Evolutionary conservation across 2,113 vertebrate genomes (phyloP).

Genomic region (Telmatochromis brichardi): DNA sequence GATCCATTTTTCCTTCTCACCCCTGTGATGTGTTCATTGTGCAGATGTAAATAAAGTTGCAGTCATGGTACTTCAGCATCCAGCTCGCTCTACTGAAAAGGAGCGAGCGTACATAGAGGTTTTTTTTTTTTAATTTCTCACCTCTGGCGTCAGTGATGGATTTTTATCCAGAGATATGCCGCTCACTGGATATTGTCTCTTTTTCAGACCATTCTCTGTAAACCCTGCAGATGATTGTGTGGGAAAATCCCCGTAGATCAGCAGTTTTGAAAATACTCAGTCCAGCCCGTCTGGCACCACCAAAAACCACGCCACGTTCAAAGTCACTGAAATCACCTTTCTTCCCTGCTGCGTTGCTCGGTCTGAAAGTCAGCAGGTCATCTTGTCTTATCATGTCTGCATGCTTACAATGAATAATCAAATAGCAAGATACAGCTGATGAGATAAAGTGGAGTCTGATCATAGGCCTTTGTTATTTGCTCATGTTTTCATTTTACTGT

Average conservation of each 20-base stretch:
- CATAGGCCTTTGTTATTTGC: not conserved
- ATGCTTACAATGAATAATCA: not conserved
- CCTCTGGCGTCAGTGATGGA: not conserved
- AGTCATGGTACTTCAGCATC: not conserved
- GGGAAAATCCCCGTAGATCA: not conserved
- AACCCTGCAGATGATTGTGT: not conserved
- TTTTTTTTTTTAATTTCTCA: rapidly evolving
- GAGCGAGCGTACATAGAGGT: rapidly evolving
- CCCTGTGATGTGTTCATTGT: not conserved
- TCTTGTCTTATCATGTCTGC: not conserved
- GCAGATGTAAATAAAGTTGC: not conserved
- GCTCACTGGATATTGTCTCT: not conserved
- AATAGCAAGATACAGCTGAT: not conserved
- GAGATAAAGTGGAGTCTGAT: not conserved
- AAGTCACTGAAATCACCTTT: not conserved
- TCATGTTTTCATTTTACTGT: not conserved
- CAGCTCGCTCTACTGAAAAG: not conserved
- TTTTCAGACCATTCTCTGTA: not conserved
- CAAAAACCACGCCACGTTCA: not conserved
- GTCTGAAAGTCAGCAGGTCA: not conserved
- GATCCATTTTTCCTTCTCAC: not conserved
- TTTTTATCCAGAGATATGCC: not conserved
- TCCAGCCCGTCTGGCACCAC: not conserved
- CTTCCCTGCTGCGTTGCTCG: not conserved
- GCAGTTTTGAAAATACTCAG: not conserved